Evolutionary conservation across 2,113 vertebrate species (phyloP), one percentile per base, ranked within the genome.

Genomic region (Pomatorhinus ruficollis): DNA sequence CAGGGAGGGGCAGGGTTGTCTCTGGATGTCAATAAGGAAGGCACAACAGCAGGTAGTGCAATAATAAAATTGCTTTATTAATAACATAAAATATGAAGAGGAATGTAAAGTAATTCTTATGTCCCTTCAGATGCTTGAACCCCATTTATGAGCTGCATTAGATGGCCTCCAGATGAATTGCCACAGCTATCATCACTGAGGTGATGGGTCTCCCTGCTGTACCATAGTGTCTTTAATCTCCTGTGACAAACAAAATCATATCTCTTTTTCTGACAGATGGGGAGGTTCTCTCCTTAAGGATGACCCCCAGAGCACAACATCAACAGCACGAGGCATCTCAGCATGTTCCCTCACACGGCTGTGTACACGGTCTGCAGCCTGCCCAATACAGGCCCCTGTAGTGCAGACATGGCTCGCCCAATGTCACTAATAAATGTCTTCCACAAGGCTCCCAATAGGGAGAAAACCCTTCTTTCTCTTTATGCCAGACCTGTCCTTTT

Each of bases 241-340:
- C 3, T 28, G 47, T 5, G 9, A 66, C 77, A 84, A 91, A 81
- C 28, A 84, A 78, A 87, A 81, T 44, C 47, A 39, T 63, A 0
- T 39, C 44, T 66, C 52, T 84, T 91, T 56, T 88, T 89, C 68
- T 93, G 84, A 82, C 68, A 83, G 68, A 21, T 77, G 50, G 28
- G 76, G 72, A 94, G 5, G 3, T 81, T 89, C 22, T 66, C 40
- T 86, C 40, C 66, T 89, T 77, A 83, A 74, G 54, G 45, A 61
- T n/a, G 37, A 57, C 40, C 2, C 15, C 72, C 64, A 74, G 80
- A 70, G 54, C 8, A 1, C 80, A 77, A 33, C 54, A 42, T 21
- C 3, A 4, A 47, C 0, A 20, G 76, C 50, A 74, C 0, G 0
- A 93, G 33, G 19, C 52, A 47, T 54, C 72, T 66, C 64, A 53